These are phyloP conservation scores for Periparus ater DNA, from an alignment of 2,797 vertebrate genomes.

Conservation along the genomic window DNA sequence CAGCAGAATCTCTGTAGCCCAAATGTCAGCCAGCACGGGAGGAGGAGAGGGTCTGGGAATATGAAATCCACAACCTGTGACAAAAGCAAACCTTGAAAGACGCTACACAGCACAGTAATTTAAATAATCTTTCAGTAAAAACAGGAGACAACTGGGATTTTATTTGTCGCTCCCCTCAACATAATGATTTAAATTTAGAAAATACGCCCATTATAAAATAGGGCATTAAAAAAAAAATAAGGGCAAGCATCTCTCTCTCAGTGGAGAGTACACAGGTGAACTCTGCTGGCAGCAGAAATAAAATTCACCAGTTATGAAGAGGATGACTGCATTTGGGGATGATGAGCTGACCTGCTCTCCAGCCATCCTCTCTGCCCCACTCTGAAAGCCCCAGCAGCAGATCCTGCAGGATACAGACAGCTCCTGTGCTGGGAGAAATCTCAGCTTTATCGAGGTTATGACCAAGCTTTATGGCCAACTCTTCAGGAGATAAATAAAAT, in stretches of 20 bases:
- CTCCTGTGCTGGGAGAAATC: not conserved
- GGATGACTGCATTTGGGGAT: not conserved
- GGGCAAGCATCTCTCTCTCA: not conserved
- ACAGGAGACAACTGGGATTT: not conserved
- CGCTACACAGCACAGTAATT: not conserved
- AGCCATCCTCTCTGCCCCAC: not conserved
- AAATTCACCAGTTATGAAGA: not conserved
- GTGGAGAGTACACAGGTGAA: not conserved
- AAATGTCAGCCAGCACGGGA: not conserved
- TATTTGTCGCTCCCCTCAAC: not conserved
- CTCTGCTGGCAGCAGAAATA: not conserved
- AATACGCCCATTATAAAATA: not conserved
- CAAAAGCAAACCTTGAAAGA: not conserved
- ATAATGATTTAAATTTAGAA: not conserved
- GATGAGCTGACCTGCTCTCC: rapidly evolving
- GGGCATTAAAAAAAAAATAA: not conserved
- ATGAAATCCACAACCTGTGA: not conserved
- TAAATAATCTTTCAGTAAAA: constrained; percentile 14
- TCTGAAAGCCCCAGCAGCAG: not conserved
- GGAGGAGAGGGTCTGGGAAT: not conserved
- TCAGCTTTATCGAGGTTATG: not conserved
- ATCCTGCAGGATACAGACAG: not conserved
- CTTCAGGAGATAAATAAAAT: not conserved
- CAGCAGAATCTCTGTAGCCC: not conserved
- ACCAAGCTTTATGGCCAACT: not conserved